Percentiles rank a stretch among this genome's conserved stretches.
These are phyloP conservation scores for Notolepis coatsorum DNA, from an alignment of 2,797 vertebrate species.

Conservation along the genomic window DNA sequence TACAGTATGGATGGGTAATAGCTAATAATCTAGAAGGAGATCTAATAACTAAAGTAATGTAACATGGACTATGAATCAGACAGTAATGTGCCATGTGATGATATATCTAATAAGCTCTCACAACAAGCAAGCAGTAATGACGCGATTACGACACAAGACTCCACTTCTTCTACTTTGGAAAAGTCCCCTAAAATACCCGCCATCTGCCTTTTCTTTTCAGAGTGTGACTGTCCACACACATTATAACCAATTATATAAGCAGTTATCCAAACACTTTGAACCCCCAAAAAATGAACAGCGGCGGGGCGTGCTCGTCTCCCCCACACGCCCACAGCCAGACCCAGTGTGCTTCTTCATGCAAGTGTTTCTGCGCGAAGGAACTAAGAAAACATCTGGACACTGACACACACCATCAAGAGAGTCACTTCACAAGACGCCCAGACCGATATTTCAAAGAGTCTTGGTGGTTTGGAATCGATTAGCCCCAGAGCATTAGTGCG, in stretches of 20 bases:
- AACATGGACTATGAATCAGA: neutral
- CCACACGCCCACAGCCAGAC: neutral
- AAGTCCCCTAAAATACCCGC: neutral
- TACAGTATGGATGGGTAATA: neutral
- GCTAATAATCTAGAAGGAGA: no score
- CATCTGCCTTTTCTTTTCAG: constrained; percentile 3
- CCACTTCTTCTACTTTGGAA: neutral
- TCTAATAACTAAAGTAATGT: neutral
- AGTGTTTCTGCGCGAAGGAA: constrained; percentile 20
- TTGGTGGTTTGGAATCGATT: constrained; percentile 42
- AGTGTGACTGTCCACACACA: neutral
- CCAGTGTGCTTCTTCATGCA: constrained; percentile 13
- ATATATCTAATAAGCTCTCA: neutral
- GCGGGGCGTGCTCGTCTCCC: neutral
- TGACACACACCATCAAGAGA: constrained; percentile 24
- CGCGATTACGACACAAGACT: neutral
- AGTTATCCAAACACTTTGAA: constrained; percentile 16
- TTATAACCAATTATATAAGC: no score
- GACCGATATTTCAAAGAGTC: constrained; percentile 37
- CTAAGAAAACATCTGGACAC: constrained; percentile 42
- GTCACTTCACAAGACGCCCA: constrained; percentile 20
- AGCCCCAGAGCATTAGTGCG: constrained; percentile 28
- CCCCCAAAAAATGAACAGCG: neutral
- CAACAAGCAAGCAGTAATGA: neutral
- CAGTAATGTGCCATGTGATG: neutral